A percentile compares a stretch with the other conserved stretches of the same genome.
These are phyloP conservation scores for Petroica traversi DNA, from an alignment of 2,113 vertebrate species.

Conservation along the genomic window DNA sequence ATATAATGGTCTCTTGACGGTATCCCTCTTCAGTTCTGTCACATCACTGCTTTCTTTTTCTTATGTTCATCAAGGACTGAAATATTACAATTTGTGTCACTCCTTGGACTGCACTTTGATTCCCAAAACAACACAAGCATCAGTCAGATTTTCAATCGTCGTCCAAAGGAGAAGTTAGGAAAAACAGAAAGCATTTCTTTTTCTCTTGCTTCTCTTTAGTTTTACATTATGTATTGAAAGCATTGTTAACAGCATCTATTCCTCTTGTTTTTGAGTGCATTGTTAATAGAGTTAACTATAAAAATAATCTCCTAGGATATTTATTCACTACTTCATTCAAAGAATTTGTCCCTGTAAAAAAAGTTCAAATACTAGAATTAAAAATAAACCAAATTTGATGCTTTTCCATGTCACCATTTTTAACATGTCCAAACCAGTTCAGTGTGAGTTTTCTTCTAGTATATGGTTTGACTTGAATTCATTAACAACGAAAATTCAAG, in stretches of 20 bases:
- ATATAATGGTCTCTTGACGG: background rate
- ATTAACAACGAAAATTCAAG: background rate
- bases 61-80: background rate
- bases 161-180: background rate
- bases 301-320: background rate
- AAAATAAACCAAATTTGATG: background rate
- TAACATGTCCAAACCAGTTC: background rate
- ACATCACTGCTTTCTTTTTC: background rate
- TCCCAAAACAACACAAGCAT: background rate
- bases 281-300: background rate
- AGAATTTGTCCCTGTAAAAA: background rate
- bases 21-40: background rate
- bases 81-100: background rate
- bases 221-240: background rate
- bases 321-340: background rate
- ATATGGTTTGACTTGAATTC: background rate
- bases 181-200: background rate
- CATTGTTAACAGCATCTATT: background rate
- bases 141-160: background rate
- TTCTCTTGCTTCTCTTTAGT: background rate
- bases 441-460: background rate
- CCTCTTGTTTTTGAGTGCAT: background rate
- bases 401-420: background rate
- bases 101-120: background rate
- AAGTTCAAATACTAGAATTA: background rate